A percentile compares a stretch with the other conserved stretches of the same genome.
Evolutionary conservation across 2,113 vertebrate species (phyloP).

Genomic region (Dolichotis patagonum): DNA sequence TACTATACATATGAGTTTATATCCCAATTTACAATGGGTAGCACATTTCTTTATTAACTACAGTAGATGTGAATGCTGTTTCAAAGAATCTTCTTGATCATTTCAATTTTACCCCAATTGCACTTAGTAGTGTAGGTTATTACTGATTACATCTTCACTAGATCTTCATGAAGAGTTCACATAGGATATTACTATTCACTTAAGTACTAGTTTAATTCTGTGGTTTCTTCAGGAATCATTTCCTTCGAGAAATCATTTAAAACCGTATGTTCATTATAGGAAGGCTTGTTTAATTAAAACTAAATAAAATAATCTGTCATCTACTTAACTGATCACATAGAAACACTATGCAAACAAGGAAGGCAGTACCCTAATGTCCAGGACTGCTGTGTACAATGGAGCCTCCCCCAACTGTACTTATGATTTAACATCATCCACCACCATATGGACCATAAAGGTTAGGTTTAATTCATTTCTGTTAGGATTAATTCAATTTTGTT

Average conservation of each 20-base stretch:
- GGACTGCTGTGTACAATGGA: background rate
- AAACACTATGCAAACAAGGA: background rate
- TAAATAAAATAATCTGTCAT: constrained; percentile 25
- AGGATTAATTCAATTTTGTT: background rate
- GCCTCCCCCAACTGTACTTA: background rate
- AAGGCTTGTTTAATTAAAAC: constrained; percentile 42
- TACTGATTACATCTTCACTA: background rate
- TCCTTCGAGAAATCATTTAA: background rate
- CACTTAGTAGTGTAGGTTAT: background rate
- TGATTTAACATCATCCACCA: background rate
- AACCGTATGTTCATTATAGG: background rate
- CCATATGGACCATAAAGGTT: background rate
- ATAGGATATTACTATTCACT: background rate
- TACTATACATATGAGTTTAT: background rate
- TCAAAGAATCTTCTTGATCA: background rate
- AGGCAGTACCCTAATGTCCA: background rate
- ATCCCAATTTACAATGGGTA: background rate
- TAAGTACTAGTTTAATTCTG: background rate
- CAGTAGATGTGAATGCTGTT: background rate
- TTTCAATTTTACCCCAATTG: background rate
- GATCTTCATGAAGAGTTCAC: background rate
- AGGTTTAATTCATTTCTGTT: background rate
- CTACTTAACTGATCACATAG: background rate
- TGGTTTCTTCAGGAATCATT: background rate
- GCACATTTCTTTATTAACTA: background rate